phyloP scores from a whole-genome alignment of 1,140 invertebrate genomes.

The Drosophila chauvacae region DNA sequence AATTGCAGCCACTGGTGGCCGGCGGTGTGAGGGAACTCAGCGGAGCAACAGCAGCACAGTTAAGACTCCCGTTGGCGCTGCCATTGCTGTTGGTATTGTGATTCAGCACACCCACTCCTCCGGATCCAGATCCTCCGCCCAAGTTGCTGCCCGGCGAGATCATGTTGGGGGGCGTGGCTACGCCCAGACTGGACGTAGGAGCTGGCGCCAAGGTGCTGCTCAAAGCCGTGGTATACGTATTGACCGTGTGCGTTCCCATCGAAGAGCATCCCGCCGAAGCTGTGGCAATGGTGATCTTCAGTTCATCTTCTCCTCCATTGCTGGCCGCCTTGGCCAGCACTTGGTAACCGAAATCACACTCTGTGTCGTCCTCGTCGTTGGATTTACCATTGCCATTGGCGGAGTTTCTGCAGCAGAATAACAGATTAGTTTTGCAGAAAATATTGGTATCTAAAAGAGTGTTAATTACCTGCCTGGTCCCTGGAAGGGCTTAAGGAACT shows the following conservation, averaged over 20 bases:
- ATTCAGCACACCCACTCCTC: slow-evolving; percentile 14
- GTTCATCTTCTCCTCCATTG: slow-evolving; percentile 66
- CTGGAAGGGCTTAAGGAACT: slow-evolving; percentile 81
- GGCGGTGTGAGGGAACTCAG: slow-evolving; percentile 56
- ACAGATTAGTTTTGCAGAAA: background rate
- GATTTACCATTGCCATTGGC: slow-evolving; percentile 70
- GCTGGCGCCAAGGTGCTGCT: slow-evolving; percentile 45
- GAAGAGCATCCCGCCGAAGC: slow-evolving; percentile 40
- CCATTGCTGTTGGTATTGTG: slow-evolving; percentile 62
- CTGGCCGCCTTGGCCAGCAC: slow-evolving; percentile 75
- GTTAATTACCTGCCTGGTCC: slow-evolving; percentile 73
- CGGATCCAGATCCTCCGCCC: slow-evolving; percentile 21
- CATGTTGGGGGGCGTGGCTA: slow-evolving; percentile 54
- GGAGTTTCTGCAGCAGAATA: slow-evolving; percentile 47
- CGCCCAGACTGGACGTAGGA: slow-evolving; percentile 55
- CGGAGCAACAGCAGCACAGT: slow-evolving; percentile 67
- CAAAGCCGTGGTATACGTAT: slow-evolving; percentile 61
- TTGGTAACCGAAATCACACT: slow-evolving; percentile 82
- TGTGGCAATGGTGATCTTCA: slow-evolving; percentile 71
- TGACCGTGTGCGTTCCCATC: slow-evolving; percentile 52
- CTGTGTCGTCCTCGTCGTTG: slow-evolving; percentile 79
- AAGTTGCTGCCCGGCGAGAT: slow-evolving; percentile 59
- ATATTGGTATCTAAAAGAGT: background rate
- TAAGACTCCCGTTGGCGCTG: slow-evolving; percentile 59
- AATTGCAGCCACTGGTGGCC: slow-evolving; percentile 42